Evolutionary conservation across 1,140 invertebrate genomes (phyloP).

Genomic region (Macrotrachela quadricornifera): DNA sequence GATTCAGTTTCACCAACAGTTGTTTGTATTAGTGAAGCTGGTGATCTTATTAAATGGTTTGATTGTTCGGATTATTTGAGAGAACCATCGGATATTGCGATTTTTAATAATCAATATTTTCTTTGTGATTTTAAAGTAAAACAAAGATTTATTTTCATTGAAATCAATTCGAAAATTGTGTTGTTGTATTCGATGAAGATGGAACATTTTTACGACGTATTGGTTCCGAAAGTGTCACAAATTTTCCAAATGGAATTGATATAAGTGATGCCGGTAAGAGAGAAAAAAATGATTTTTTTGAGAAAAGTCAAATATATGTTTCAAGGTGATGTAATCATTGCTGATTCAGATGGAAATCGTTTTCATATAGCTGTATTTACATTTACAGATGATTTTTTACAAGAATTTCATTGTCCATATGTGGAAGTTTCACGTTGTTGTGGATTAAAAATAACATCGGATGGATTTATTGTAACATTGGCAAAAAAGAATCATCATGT

Average conservation of each 20-base stretch:
- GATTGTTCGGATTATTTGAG: slow-evolving; percentile 88
- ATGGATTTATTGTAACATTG: slow-evolving; percentile 82
- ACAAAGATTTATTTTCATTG: too few relatives aligned
- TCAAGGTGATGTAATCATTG: slow-evolving; percentile 74
- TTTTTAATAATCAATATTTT: slow-evolving; percentile 77
- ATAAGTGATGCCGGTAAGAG: slow-evolving; percentile 82
- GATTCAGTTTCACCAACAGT: slow-evolving; percentile 86
- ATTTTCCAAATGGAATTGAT: slow-evolving; percentile 89
- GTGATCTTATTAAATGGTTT: slow-evolving; percentile 74
- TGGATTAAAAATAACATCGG: slow-evolving; percentile 79
- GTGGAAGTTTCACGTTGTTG: slow-evolving; percentile 90
- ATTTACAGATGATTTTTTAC: slow-evolving; percentile 58
- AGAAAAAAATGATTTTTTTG: too few relatives aligned
- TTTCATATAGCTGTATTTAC: slow-evolving; percentile 80
- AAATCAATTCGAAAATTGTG: too few relatives aligned
- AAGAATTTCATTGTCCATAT: slow-evolving; percentile 83
- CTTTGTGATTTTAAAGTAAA: slow-evolving; percentile 95
- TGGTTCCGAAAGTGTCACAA: slow-evolving; percentile 77
- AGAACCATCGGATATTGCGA: slow-evolving; percentile 84
- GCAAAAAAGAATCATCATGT: slow-evolving; percentile 97
- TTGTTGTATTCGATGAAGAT: slow-evolving; percentile 76
- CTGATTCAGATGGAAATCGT: slow-evolving; percentile 89
- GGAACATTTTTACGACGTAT: slow-evolving; percentile 71
- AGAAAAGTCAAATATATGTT: too few relatives aligned
- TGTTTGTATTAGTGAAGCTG: slow-evolving; percentile 71